Base-by-base conservation (phyloP, 2,113 vertebrate genomes). In the Corythaixoides concolor region DNA sequence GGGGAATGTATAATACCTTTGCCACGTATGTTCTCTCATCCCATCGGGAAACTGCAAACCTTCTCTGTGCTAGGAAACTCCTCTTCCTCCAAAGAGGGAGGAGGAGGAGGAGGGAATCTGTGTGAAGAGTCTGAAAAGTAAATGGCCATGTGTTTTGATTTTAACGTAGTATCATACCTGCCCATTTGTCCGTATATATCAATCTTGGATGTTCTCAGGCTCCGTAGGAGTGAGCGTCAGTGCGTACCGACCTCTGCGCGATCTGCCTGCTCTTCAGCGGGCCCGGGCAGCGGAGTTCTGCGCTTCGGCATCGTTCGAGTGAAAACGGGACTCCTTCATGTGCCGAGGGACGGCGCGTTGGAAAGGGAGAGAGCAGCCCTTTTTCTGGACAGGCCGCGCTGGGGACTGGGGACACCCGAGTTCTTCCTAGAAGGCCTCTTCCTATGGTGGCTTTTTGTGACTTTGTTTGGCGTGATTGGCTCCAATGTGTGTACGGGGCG, bases 121-220 rank as follows among this genome's bases (percentile, higher is more conserved):
- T 90, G 75, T 96, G 95, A 94, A 94, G 26, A 80, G 95, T 97
- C 95, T 96, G 93, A 69, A 67, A 82, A 95, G 88, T 64, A 81
- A 97, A 92, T 89, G 97, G 97, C 97, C 96, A 76, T 26, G 86
- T 28, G 72, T 97, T 96, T 95, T 93, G 74, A 84, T 90, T 90
- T 95, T 62, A 19, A 0, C 89, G 95, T 97, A 73, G 63, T 82
- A 41, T 33, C 91, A 78, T 69, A 95, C 84, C 88, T 78, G 89
- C 88, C 96, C 90, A 33, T 96, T 88, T 95, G 75, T 96, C 94
- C 88, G 0, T 58, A 43, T 62, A 39, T 96, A 84, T 95, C 67
- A 12, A 68, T 87, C 88, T 82, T 74, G 64, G 89, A n/a, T 66
- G 50, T 43, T 53, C 84, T 58, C 21, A 80, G 81, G 70, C 84